Evolutionary conservation across 2,113 vertebrate genomes (phyloP).

Genomic region (Seriola rivoliana): DNA sequence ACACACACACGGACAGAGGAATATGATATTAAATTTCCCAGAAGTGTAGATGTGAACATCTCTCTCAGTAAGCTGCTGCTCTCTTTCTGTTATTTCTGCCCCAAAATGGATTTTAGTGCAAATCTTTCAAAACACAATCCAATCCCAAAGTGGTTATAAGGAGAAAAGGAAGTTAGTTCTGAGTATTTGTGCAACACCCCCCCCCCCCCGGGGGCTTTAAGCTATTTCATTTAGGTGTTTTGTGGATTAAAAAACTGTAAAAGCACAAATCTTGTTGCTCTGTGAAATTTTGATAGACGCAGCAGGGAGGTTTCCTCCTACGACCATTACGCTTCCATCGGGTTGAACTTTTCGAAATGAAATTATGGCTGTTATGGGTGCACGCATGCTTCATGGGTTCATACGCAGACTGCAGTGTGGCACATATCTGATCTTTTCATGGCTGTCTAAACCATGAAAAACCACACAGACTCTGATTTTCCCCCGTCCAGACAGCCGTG

Average conservation of each 20-base stretch:
- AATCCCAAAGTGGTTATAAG: background rate
- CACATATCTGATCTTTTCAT: conserved; percentile 42
- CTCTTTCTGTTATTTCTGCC: background rate
- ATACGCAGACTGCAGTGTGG: background rate
- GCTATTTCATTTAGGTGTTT: background rate
- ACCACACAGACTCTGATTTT: background rate
- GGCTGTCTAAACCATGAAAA: conserved; percentile 26
- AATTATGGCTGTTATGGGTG: background rate
- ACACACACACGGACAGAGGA: background rate
- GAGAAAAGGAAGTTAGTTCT: background rate
- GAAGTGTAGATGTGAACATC: background rate
- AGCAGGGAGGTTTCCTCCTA: background rate
- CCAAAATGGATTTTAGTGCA: background rate
- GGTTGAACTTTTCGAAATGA: background rate
- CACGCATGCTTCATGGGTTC: background rate
- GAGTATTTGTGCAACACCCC: background rate
- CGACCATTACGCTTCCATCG: background rate
- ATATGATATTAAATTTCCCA: conserved; percentile 7
- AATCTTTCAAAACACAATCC: conserved; percentile 10
- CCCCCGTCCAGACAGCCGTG: conserved; percentile 30
- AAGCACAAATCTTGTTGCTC: background rate
- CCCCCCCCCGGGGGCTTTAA: background rate
- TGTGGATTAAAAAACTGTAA: background rate
- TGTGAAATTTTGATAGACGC: background rate
- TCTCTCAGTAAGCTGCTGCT: background rate